phyloP scores from a whole-genome alignment of 2,888 invertebrate genomes.

The Merodon equestris region DNA sequence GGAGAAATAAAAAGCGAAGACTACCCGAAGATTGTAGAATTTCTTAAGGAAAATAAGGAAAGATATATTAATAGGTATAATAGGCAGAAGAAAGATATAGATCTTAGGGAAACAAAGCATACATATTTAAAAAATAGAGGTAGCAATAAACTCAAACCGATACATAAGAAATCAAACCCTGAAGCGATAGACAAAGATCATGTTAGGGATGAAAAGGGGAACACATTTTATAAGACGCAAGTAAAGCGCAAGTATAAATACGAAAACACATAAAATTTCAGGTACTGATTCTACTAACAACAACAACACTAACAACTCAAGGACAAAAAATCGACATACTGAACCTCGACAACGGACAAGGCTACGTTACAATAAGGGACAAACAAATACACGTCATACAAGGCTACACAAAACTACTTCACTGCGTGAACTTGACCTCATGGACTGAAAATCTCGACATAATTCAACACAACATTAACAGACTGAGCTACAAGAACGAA shows the following conservation, averaged over 20 bases:
- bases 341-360: slow-evolving; percentile 16
- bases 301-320: no score
- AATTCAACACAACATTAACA: slow-evolving; percentile 21
- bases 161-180: slow-evolving; percentile 5
- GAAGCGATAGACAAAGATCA: slow-evolving; percentile 14
- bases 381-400: slow-evolving; percentile 4
- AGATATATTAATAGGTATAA: slow-evolving; percentile 18
- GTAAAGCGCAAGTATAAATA: slow-evolving; percentile 17
- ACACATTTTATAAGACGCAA: slow-evolving; percentile 24
- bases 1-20: slow-evolving; percentile 2
- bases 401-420: slow-evolving; percentile 24
- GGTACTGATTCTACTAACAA: slow-evolving; percentile 13
- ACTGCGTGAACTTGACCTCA: slow-evolving; percentile 7
- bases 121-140: slow-evolving; percentile 18
- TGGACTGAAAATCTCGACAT: slow-evolving; percentile 19
- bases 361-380: slow-evolving; percentile 21
- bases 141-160: slow-evolving; percentile 20
- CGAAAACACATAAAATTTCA: slow-evolving; percentile 17
- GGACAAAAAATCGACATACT: slow-evolving; percentile 21
- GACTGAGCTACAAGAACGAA: slow-evolving; percentile 12
- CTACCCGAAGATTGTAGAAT: background rate
- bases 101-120: slow-evolving; percentile 13
- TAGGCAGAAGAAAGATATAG: slow-evolving; percentile 13
- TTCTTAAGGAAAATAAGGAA: slow-evolving; percentile 12
- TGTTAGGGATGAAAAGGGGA: slow-evolving; percentile 12